Conservation (phyloP, 30 jellyfish, hydroid and myxozoan species). For the Cassiopea andromeda region DNA sequence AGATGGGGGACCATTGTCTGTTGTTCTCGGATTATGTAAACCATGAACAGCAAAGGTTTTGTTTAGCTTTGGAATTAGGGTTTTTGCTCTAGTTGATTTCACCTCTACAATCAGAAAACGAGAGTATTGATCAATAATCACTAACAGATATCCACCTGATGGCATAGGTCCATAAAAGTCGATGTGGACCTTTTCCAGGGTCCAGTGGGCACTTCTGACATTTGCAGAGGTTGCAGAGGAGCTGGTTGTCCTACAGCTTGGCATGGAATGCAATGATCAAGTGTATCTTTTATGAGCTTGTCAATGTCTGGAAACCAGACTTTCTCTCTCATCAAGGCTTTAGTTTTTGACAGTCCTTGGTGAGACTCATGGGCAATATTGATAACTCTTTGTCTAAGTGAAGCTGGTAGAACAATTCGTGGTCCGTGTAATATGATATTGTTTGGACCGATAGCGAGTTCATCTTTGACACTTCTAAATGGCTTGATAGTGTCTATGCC, state of each 20-base stretch:
- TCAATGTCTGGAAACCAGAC: conserved; percentile 71
- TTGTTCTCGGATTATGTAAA: not conserved
- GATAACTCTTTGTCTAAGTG: conserved; percentile 6
- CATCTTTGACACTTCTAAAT: conserved; percentile 12
- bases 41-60: conserved; percentile 38
- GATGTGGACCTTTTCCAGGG: conserved; percentile 41
- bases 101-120: conserved; percentile 65
- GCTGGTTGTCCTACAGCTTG: conserved; percentile 41
- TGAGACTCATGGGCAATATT: conserved; percentile 19
- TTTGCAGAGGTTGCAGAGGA: conserved; percentile 29
- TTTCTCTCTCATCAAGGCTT: conserved; percentile 23
- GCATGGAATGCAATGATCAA: conserved; percentile 62
- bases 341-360: conserved; percentile 58
- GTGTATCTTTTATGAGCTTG: conserved; percentile 10
- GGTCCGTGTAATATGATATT: conserved; percentile 12
- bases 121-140: conserved; percentile 30
- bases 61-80: conserved; percentile 39
- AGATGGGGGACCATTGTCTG: conserved; percentile 72
- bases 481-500: conserved; percentile 4
- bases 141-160: conserved; percentile 56
- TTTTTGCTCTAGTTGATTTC: conserved; percentile 35
- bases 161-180: conserved; percentile 65
- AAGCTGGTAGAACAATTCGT: conserved; percentile 11
- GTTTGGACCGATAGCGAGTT: conserved; percentile 15
- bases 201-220: conserved; percentile 30